Evolutionary conservation across 2,797 vertebrate genomes (phyloP), one percentile per base, ranked within the genome.

Genomic region (Ibycter americanus): DNA sequence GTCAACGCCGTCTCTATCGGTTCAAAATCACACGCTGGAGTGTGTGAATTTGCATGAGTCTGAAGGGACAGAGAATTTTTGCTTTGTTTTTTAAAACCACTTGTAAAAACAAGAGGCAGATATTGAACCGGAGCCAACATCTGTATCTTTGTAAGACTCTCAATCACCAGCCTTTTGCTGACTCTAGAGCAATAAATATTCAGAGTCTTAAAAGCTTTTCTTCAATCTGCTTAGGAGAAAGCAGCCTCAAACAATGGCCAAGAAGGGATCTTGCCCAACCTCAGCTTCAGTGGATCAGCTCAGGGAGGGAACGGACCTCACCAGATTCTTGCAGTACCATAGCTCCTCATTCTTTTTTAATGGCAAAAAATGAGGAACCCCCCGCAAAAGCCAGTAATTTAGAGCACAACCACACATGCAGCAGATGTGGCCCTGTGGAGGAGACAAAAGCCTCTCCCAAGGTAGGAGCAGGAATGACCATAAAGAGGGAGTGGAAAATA

Each of bases 21-120:
- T 31, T 90, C 70, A 89, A 87, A 87, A 86, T 44, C 0, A 0
- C 58, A 74, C 1, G 2, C 26, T 44, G 21, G 8, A 87, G 66
- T 5, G n/a, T 0, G 0, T 29, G 49, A 87, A 95, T 93, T 82
- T 76, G 76, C 83, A 65, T 0, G 1, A 73, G 47, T 87, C 76
- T 95, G 83, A 94, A 76, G 42, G 29, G 61, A 85, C 62, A 71
- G 68, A 61, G 49, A 84, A 87, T 65, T 92, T 95, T 74, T 94
- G 67, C 84, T 63, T 76, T 93, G 55, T 44, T 89, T 90, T 88
- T 95, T 73, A 11, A 59, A 93, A 66, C 77, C 89, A 91, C 94
- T 96, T 93, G 74, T 89, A 42, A 96, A 94, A 96, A 95, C 85
- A 96, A 95, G 89, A 96, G 70, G 89, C 80, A 96, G 89, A 93